These are phyloP conservation scores for Sebastes ruberrimus DNA, from an alignment of 2,797 vertebrate species.

Conservation along the genomic window DNA sequence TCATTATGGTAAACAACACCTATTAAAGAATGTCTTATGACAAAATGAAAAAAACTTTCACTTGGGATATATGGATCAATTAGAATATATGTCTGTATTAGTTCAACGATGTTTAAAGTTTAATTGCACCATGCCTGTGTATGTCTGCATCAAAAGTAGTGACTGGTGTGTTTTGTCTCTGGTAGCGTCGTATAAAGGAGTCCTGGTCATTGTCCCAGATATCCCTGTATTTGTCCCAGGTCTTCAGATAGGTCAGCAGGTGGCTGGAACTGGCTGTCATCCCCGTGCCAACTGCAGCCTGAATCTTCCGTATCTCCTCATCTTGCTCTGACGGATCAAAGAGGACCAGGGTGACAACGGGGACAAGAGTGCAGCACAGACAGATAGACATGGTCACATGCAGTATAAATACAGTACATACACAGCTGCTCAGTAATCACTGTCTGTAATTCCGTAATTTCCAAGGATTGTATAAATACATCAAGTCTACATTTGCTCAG, in stretches of 20 bases:
- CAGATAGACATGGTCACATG: background rate
- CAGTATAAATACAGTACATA: background rate
- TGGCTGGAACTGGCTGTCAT: constrained; percentile 81
- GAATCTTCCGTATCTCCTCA: constrained; percentile 88
- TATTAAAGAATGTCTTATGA: background rate
- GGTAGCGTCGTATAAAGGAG: constrained; percentile 86
- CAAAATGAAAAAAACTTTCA: background rate
- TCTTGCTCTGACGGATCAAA: constrained; percentile 81
- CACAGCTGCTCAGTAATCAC: background rate
- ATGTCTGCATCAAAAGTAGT: constrained; percentile 90
- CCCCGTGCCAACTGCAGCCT: constrained; percentile 81
- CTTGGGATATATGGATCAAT: background rate
- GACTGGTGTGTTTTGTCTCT: constrained; percentile 85
- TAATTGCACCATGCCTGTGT: constrained; percentile 80
- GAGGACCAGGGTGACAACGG: background rate
- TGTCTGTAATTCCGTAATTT: background rate
- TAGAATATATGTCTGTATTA: background rate
- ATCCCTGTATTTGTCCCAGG: constrained; percentile 88
- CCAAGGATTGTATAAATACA: background rate
- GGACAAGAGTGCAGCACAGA: background rate
- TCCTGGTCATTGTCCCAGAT: constrained; percentile 93
- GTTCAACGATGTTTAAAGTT: background rate
- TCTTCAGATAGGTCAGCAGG: constrained; percentile 87
- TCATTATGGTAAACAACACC: background rate
- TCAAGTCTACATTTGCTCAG: background rate